Evolutionary conservation across 2,113 vertebrate genomes (phyloP), one percentile per base, ranked within the genome.

Genomic region (Vimba vimba): DNA sequence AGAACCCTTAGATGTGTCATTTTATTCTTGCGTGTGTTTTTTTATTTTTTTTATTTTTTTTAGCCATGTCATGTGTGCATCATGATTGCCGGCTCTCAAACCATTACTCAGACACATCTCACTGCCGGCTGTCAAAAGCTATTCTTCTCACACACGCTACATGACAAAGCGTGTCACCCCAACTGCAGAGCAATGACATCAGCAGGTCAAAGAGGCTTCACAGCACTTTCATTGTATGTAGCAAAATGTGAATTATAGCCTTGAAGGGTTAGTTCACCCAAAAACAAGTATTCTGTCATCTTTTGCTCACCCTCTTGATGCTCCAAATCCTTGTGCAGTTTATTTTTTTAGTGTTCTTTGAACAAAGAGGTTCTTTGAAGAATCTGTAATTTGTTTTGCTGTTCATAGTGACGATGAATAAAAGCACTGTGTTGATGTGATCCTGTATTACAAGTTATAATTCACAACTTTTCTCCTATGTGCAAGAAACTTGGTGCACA

Each of bases 41-140:
- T 6, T 39, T 8, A 7, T 43, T 43, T 7, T 43, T 9, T 43
- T 52, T 30, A 30, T 17, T 57, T 77, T 52, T 77, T 77, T 6
- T 11, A 27, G 4, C 21, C 39, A 27, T 64, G 60, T 81, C 79
- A 81, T 81, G 79, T 81, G 79, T 81, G 60, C 43, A 50, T 81
- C 60, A 47, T 66, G 60, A 66, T 81, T 43, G 59, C 60, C 6
- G 59, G 39, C 59, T 81, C 13, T 47, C 52, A 78, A 78, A 78
- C 59, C 79, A 66, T 81, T 81, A 45, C 79, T 66, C 79, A 66
- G 79, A 81, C 79, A 81, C 59, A 45, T 27, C 79, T 78, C 52
- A 78, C 30, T 3, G 39, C 17, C 17, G n/a, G 6, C 59, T 66
- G 60, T 81, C 79, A 81, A 13, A 23, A 50, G 25, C 60, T 64